Evolutionary conservation across 2,888 invertebrate species (phyloP), one percentile per base, ranked within the genome.

Genomic region (Mellilla xanthometata): DNA sequence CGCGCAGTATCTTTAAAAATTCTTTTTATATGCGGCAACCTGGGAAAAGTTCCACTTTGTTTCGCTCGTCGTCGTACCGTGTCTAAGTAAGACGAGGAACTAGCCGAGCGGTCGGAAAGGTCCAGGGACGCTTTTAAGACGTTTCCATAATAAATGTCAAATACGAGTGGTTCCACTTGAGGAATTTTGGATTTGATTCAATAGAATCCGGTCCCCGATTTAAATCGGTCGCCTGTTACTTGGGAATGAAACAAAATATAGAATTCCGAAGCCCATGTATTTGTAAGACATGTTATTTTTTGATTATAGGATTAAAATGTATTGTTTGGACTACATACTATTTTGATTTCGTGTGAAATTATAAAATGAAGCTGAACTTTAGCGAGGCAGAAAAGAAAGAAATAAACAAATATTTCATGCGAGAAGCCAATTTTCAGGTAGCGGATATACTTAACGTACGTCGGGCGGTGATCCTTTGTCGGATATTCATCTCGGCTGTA

Each of bases 11-110:
- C 54, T 79, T 81, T 80, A 75, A 81, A 75, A 80, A 82, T 81
- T 83, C 78, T 81, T 86, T 86, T 84, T 84, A 79, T 78, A 66
- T 71, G 67, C 71, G 71, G 63, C 76, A 71, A 82, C 81, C 78
- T 81, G 79, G 75, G 73, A 73, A 77, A 84, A 83, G 81, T 85
- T 86, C 76, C 78, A 78, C 81, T 82, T 80, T 81, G 85, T 83
- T 86, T 79, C 73, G 68, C 70, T 65, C 72, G 35, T 10, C 41
- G 70, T 65, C 72, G 76, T 72, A 75, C 72, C 76, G 76, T 79
- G 71, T 66, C 72, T 77, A 80, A 80, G 76, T 77, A 80, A 69
- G 72, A n/a, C n/a, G n/a, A n/a, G n/a, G n/a, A 80, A 80, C 75
- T 79, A 76, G 68, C 72, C 72, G 72, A 76, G 75, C 73, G 78